Percentiles rank a stretch among this genome's conserved stretches.
Conservation (phyloP, 2,113 vertebrate species). For the Leptobrachium leishanense region DNA sequence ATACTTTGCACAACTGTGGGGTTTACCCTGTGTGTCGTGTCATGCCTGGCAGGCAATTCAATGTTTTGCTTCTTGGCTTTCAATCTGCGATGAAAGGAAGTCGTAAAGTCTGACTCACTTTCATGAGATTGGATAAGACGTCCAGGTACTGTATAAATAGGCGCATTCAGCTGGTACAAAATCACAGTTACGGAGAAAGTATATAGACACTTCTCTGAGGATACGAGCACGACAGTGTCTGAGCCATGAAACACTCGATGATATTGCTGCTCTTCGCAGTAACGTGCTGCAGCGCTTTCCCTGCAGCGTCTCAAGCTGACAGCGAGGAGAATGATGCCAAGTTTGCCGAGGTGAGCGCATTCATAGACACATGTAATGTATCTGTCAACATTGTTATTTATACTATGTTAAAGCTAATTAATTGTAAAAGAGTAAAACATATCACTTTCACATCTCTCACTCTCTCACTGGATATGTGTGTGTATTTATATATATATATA, state of each 20-base stretch:
- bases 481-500: too few relatives aligned
- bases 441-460: too few relatives aligned
- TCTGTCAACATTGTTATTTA: too few relatives aligned
- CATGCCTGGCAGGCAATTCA: constrained; percentile 25
- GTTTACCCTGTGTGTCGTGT: constrained; percentile 28
- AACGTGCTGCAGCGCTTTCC: constrained; percentile 40
- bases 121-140: neutral
- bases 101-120: constrained; percentile 29
- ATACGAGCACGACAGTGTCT: neutral
- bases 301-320: constrained; percentile 12
- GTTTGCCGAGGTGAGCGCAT: constrained; percentile 60
- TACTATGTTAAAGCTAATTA: neutral
- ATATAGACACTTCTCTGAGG: neutral
- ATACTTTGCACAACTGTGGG: constrained; percentile 24
- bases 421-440: too few relatives aligned
- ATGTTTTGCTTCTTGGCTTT: neutral
- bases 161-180: neutral
- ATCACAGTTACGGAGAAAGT: constrained; percentile 1
- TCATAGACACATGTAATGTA: neutral
- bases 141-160: constrained; percentile 39
- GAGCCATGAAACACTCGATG: constrained; percentile 56
- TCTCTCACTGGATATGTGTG: too few relatives aligned
- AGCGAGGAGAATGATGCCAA: constrained; percentile 22
- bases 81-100: constrained; percentile 21
- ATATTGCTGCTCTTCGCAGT: constrained; percentile 49